These are phyloP conservation scores for Cyprinella venusta DNA, from an alignment of 2,797 vertebrate genomes.

Conservation along the genomic window DNA sequence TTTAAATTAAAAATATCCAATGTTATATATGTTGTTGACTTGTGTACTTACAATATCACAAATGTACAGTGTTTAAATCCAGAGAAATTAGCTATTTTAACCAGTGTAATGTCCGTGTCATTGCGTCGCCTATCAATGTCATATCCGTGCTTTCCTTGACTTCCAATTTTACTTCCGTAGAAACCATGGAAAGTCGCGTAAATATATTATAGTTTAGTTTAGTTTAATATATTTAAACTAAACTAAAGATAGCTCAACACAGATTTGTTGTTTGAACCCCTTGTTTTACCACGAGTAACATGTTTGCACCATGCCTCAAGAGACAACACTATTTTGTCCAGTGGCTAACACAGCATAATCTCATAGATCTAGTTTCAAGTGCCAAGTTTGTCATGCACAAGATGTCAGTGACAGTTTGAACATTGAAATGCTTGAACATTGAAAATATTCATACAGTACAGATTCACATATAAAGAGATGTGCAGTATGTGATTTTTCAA, in stretches of 20 bases:
- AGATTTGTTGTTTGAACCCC: background rate
- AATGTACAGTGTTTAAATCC: background rate
- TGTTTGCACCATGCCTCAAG: background rate
- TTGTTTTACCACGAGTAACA: background rate
- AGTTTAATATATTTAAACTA: no score
- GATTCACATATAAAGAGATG: no score
- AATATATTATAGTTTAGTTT: no score
- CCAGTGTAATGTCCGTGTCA: background rate
- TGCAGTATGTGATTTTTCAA: no score
- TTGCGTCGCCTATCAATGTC: background rate
- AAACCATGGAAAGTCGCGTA: background rate
- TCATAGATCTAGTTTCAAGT: background rate
- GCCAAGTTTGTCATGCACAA: no score
- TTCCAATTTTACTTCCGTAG: no score
- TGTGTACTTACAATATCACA: background rate
- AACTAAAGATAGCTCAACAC: background rate
- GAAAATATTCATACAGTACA: no score
- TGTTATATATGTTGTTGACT: background rate
- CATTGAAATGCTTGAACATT: no score
- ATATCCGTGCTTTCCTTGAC: no score
- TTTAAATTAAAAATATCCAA: no score
- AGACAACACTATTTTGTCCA: background rate
- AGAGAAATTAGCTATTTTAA: background rate
- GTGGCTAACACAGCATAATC: background rate
- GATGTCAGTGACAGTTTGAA: no score